These are phyloP conservation scores for Myotis davidii DNA, from an alignment of 2,113 vertebrate genomes.

Conservation along the genomic window DNA sequence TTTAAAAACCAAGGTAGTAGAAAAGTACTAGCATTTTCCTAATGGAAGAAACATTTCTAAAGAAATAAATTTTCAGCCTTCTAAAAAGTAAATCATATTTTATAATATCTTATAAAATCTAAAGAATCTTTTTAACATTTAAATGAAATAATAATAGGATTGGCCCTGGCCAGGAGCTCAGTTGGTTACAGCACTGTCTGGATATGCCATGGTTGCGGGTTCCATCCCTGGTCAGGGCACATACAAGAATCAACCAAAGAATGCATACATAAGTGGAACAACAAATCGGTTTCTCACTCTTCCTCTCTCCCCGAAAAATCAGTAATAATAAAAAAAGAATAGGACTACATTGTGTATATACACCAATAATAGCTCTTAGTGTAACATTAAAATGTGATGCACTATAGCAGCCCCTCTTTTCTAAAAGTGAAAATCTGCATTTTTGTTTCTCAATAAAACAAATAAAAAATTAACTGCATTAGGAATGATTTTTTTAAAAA, in stretches of 20 bases:
- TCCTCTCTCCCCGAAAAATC: neutral
- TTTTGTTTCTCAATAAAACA: constrained; percentile 24
- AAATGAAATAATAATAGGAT: neutral
- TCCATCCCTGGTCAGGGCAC: neutral
- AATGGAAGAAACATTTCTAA: neutral
- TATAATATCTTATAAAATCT: neutral
- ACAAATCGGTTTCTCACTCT: neutral
- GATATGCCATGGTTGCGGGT: neutral
- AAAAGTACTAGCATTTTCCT: constrained; percentile 42
- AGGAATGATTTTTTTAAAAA: neutral
- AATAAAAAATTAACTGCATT: constrained; percentile 9
- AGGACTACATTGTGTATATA: constrained; percentile 3
- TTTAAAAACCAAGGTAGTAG: neutral
- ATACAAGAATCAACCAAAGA: neutral
- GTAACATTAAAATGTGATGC: neutral
- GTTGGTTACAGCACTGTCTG: neutral
- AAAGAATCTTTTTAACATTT: constrained; percentile 28
- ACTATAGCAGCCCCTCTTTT: neutral
- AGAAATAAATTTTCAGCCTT: constrained; percentile 2
- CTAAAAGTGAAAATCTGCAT: constrained; percentile 26
- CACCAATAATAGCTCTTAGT: neutral
- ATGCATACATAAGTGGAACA: neutral
- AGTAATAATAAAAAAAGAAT: too few species aligned
- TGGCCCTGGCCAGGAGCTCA: neutral
- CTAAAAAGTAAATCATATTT: constrained; percentile 39